These are phyloP conservation scores for Sarcophaga subvicina DNA, from an alignment of 2,888 invertebrate species.

Conservation along the genomic window DNA sequence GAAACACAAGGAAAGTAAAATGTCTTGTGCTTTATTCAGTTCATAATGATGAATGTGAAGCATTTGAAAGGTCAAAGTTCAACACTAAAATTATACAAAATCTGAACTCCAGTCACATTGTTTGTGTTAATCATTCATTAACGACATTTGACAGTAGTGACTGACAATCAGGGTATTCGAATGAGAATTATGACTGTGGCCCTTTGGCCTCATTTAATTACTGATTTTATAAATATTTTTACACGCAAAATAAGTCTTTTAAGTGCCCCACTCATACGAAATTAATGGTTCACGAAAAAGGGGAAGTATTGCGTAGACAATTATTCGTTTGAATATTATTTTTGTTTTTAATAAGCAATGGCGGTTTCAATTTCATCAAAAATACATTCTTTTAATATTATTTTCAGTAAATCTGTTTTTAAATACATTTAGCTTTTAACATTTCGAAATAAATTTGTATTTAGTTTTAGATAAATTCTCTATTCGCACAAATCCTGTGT, in stretches of 20 bases:
- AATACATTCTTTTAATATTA: too few relatives aligned
- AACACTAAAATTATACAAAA: slow-evolving; percentile 36
- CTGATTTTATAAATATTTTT: slow-evolving; percentile 44
- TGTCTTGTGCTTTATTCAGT: not conserved
- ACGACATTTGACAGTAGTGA: slow-evolving; percentile 22
- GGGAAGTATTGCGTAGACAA: slow-evolving; percentile 29
- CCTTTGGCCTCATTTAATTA: slow-evolving; percentile 32
- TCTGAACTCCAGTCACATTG: slow-evolving; percentile 38
- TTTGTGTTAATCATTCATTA: slow-evolving; percentile 19
- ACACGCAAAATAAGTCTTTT: slow-evolving; percentile 29
- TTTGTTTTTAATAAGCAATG: too few relatives aligned
- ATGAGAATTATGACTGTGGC: slow-evolving; percentile 3
- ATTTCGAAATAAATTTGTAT: too few relatives aligned
- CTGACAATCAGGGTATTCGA: not conserved
- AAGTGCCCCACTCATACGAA: not conserved
- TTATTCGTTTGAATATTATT: too few relatives aligned
- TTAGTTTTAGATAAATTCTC: too few relatives aligned
- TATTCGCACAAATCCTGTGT: too few relatives aligned
- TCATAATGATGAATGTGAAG: not conserved
- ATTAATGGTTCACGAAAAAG: not conserved
- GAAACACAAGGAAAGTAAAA: not conserved
- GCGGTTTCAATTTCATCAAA: too few relatives aligned
- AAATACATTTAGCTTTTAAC: too few relatives aligned
- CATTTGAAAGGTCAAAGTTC: slow-evolving; percentile 51
- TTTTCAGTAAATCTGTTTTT: too few relatives aligned